These are phyloP conservation scores for Teleopsis dalmanni DNA, from an alignment of 1,140 invertebrate species.

Conservation along the genomic window DNA sequence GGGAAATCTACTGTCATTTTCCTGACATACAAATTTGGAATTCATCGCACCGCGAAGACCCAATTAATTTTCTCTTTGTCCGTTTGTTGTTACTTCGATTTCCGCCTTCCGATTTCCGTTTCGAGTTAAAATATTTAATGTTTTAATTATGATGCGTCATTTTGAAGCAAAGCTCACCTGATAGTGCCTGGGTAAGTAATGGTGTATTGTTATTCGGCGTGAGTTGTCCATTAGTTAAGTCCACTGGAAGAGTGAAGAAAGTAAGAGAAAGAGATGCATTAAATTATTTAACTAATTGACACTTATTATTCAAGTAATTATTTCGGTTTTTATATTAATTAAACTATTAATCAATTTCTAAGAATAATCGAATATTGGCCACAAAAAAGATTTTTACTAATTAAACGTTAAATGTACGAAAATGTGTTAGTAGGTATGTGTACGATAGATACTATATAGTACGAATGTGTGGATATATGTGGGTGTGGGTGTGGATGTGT, in stretches of 20 bases:
- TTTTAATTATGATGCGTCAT: constrained; percentile 9
- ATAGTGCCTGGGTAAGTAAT: constrained; percentile 85
- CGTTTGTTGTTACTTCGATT: too few relatives aligned
- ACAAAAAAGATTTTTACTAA: too few relatives aligned
- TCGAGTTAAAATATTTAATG: constrained; percentile 13
- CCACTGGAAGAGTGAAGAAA: constrained; percentile 55
- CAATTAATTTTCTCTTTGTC: too few relatives aligned
- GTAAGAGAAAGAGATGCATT: not conserved
- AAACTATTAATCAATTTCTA: too few relatives aligned
- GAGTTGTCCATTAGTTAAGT: constrained; percentile 87
- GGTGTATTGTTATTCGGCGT: constrained; percentile 91
- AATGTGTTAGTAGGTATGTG: not conserved
- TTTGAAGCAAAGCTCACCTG: constrained; percentile 59
- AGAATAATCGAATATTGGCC: too few relatives aligned
- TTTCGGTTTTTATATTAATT: too few relatives aligned
- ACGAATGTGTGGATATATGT: not conserved
- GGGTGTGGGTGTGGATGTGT: not conserved
- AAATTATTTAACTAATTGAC: not conserved
- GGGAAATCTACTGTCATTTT: too few relatives aligned
- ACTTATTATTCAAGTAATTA: not conserved
- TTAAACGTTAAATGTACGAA: not conserved
- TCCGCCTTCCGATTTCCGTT: too few relatives aligned
- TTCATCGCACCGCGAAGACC: too few relatives aligned
- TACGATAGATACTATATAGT: not conserved
- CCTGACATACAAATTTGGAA: too few relatives aligned